These are phyloP conservation scores for Arion vulgaris DNA, from an alignment of 1,140 invertebrate genomes.

Conservation along the genomic window DNA sequence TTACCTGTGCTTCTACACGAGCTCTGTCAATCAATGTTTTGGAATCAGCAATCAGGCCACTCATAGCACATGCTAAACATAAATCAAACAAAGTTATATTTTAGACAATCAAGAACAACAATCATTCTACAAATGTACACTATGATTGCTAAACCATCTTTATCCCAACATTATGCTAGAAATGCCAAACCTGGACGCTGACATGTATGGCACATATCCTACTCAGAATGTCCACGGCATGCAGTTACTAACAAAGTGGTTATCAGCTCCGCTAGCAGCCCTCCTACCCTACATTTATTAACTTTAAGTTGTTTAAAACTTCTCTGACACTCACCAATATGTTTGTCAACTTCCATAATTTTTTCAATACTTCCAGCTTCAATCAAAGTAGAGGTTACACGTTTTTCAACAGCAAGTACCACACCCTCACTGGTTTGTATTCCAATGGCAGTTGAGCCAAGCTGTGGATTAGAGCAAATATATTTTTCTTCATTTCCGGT, in stretches of 20 bases:
- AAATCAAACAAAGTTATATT: not conserved
- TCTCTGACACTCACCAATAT: constrained; percentile 82
- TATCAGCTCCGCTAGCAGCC: no score
- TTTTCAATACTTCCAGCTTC: constrained; percentile 97
- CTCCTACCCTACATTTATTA: no score
- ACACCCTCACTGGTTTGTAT: constrained; percentile 95
- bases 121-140: not conserved
- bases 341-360: constrained; percentile 93
- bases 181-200: not conserved
- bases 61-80: constrained; percentile 88
- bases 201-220: not conserved
- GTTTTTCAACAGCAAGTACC: constrained; percentile 97
- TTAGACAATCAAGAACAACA: not conserved
- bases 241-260: no score
- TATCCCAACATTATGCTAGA: no score
- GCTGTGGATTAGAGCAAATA: constrained; percentile 70
- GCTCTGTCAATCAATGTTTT: constrained; percentile 95
- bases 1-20: constrained; percentile 87
- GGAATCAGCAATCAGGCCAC: constrained; percentile 98
- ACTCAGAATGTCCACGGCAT: not conserved
- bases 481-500: no score
- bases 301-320: no score
- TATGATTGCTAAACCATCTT: not conserved
- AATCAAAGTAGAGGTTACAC: constrained; percentile 97
- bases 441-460: constrained; percentile 98